Percentiles rank a stretch among this genome's conserved stretches.
These are phyloP conservation scores for Brachionus calyciflorus DNA, from an alignment of 1,140 invertebrate genomes.

Conservation along the genomic window DNA sequence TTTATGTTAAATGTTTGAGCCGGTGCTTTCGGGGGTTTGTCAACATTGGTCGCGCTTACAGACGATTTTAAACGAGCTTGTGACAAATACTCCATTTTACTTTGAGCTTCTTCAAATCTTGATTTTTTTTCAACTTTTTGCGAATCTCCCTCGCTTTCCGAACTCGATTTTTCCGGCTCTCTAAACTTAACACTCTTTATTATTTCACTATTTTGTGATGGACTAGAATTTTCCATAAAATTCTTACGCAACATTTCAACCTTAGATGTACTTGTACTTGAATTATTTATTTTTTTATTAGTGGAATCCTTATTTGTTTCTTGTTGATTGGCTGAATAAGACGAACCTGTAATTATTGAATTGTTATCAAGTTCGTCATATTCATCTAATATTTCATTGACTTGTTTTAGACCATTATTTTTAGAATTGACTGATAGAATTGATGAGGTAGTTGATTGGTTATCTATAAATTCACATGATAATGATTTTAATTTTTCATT, in stretches of 20 bases:
- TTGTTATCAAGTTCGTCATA: conserved; percentile 17
- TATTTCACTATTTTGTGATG: conserved; percentile 8
- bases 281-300: neutral
- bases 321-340: neutral
- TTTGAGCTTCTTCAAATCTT: neutral
- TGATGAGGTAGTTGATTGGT: conserved; percentile 30
- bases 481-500: conserved; percentile 9
- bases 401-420: neutral
- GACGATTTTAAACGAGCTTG: conserved; percentile 7
- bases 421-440: neutral
- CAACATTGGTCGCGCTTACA: conserved; percentile 3
- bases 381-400: neutral
- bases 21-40: conserved; percentile 31
- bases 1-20: neutral
- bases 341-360: neutral
- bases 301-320: neutral
- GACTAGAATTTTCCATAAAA: conserved; percentile 19
- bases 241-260: conserved; percentile 39
- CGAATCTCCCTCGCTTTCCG: neutral
- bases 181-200: conserved; percentile 46
- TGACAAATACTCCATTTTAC: neutral
- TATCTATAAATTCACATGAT: conserved; percentile 26
- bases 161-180: conserved; percentile 31
- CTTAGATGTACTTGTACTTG: neutral
- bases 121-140: neutral